These are phyloP conservation scores for Tiliqua scincoides DNA, from an alignment of 2,113 vertebrate species.

Conservation along the genomic window DNA sequence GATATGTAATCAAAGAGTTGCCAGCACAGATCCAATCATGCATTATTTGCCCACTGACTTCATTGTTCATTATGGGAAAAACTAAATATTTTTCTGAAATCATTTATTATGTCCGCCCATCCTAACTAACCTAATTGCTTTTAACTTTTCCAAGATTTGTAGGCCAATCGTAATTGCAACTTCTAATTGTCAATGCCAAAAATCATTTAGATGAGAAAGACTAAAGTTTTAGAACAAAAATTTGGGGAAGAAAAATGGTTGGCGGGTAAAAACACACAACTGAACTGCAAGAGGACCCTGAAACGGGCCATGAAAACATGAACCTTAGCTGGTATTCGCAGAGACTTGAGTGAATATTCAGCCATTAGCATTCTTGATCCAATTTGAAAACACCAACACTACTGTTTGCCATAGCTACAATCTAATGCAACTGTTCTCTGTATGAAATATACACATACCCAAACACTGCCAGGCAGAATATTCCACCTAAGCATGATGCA, in stretches of 20 bases:
- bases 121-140: slow-evolving; percentile 45
- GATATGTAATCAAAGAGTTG: slow-evolving; percentile 42
- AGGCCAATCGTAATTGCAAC: slow-evolving; percentile 59
- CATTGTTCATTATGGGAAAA: slow-evolving; percentile 65
- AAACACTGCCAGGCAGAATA: neutral
- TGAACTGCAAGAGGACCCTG: slow-evolving; percentile 25
- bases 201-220: slow-evolving; percentile 44
- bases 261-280: neutral
- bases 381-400: neutral
- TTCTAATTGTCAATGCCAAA: slow-evolving; percentile 59
- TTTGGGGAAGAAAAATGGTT: neutral
- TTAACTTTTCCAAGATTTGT: slow-evolving; percentile 57
- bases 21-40: slow-evolving; percentile 44
- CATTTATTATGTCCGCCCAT: slow-evolving; percentile 45
- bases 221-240: neutral
- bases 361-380: slow-evolving; percentile 26
- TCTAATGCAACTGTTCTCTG: neutral
- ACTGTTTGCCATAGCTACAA: slow-evolving; percentile 5
- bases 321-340: neutral
- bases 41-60: slow-evolving; percentile 64
- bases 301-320: slow-evolving; percentile 42
- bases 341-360: slow-evolving; percentile 17
- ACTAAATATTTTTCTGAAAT: slow-evolving; percentile 56
- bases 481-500: neutral
- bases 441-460: neutral